These are phyloP conservation scores for Yasuhikotakia modesta DNA, from an alignment of 2,797 vertebrate species.

Conservation along the genomic window DNA sequence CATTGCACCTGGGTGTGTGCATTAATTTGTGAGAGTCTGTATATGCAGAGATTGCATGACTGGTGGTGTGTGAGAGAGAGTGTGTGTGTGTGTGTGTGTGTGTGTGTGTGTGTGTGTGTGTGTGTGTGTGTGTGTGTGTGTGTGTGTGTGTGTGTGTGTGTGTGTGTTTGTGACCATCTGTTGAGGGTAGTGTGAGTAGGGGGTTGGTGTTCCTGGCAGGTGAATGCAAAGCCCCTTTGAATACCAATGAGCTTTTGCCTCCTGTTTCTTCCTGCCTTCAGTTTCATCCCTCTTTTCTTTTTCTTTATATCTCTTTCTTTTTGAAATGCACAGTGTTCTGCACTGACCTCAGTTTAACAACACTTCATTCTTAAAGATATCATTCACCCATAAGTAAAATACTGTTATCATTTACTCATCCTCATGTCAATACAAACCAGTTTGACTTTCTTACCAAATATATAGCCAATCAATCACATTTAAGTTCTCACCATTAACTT, in stretches of 20 bases:
- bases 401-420: not conserved
- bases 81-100: slow-evolving; percentile 59
- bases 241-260: slow-evolving; percentile 86
- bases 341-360: slow-evolving; percentile 1
- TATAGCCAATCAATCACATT: too few relatives aligned
- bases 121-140: slow-evolving; percentile 47
- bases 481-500: too few relatives aligned
- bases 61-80: slow-evolving; percentile 53
- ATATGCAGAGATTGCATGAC: slow-evolving; percentile 26
- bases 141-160: slow-evolving; percentile 59
- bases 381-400: not conserved
- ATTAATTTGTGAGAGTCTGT: slow-evolving; percentile 37
- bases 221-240: slow-evolving; percentile 88
- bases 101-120: slow-evolving; percentile 69
- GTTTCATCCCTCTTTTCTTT: not conserved
- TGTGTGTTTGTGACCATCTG: slow-evolving; percentile 79
- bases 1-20: slow-evolving; percentile 18
- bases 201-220: slow-evolving; percentile 87
- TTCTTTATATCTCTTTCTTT: slow-evolving; percentile 14
- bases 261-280: slow-evolving; percentile 3
- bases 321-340: slow-evolving; percentile 44
- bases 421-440: not conserved
- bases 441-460: not conserved
- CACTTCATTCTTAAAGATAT: slow-evolving; percentile 21
- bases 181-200: slow-evolving; percentile 80